Conservation (phyloP, 1,140 invertebrate species). For the Helicoverpa zea region DNA sequence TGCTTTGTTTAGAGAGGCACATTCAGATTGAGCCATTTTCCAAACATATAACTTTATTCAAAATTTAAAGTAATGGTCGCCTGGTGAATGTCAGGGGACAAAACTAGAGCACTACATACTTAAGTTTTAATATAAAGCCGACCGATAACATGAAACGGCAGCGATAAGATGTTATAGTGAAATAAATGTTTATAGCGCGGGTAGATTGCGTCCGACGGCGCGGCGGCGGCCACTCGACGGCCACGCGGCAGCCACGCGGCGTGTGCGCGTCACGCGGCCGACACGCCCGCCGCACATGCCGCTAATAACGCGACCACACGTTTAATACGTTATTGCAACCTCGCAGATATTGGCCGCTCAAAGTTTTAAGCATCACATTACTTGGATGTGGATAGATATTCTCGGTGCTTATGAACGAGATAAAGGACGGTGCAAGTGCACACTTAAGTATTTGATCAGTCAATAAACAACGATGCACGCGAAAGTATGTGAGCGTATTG, state of each 20-base stretch:
- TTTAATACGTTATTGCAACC: background rate
- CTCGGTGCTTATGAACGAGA: background rate
- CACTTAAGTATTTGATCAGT: background rate
- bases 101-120: background rate
- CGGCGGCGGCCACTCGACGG: background rate
- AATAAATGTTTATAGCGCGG: conserved; percentile 24
- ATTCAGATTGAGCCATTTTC: too few species aligned
- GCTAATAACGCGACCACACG: background rate
- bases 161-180: conserved; percentile 16
- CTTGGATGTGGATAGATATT: background rate
- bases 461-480: background rate
- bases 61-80: background rate
- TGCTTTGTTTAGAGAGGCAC: background rate
- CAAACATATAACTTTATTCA: too few species aligned
- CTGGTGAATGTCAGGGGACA: background rate
- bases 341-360: background rate
- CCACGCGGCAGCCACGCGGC: background rate
- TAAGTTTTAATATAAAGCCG: background rate
- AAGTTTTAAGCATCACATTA: background rate
- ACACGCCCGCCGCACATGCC: background rate
- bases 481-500: conserved; percentile 2
- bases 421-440: background rate
- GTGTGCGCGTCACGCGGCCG: background rate
- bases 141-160: background rate
- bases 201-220: background rate